These are phyloP conservation scores for Artibeus lituratus DNA, from an alignment of 2,797 vertebrate species.

Conservation along the genomic window DNA sequence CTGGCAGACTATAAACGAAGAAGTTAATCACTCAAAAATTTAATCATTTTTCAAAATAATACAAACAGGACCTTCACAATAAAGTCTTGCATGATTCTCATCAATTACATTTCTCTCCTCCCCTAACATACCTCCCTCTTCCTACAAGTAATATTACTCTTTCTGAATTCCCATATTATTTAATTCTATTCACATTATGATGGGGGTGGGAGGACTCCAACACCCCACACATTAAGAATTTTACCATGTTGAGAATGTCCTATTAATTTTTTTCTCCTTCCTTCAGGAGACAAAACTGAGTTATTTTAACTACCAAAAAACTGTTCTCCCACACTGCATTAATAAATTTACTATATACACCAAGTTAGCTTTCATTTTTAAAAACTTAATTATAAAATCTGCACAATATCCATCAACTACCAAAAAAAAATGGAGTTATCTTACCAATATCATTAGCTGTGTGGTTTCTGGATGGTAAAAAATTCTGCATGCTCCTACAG, in stretches of 20 bases:
- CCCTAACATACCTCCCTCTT: background rate
- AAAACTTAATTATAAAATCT: constrained; percentile 34
- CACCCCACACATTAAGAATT: background rate
- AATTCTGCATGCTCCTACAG: constrained; percentile 94
- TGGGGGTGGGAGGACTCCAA: background rate
- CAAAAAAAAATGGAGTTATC: constrained; percentile 53
- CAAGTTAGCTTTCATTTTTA: constrained; percentile 4
- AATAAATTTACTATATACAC: constrained; percentile 3
- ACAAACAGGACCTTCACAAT: background rate
- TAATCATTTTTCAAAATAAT: constrained; percentile 5
- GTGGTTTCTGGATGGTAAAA: constrained; percentile 92
- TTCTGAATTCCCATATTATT: background rate
- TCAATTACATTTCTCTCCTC: background rate
- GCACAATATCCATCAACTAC: background rate
- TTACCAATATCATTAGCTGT: constrained; percentile 94
- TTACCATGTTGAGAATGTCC: background rate
- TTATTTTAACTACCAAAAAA: background rate
- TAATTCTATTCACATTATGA: background rate
- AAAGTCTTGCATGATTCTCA: background rate
- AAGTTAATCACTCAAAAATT: constrained; percentile 45
- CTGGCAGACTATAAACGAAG: constrained; percentile 89
- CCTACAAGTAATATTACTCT: background rate
- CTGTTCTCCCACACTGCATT: background rate
- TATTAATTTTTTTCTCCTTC: background rate
- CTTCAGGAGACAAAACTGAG: background rate